phyloP scores from a whole-genome alignment of 1,140 invertebrate genomes.

The Harpegnathos saltator region DNA sequence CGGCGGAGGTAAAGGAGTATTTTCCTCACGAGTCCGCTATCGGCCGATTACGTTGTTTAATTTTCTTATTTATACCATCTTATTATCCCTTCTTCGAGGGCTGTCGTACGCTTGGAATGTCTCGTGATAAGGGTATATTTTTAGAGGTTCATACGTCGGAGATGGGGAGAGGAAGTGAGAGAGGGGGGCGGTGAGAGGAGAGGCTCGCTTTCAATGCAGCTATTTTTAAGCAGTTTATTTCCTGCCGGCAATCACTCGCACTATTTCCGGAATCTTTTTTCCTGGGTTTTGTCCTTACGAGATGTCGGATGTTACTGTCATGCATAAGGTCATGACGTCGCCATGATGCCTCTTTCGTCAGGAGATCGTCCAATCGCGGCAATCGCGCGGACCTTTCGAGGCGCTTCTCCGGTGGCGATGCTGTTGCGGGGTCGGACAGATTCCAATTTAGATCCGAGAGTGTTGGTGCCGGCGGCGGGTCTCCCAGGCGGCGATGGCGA shows the following conservation, averaged over 20 bases:
- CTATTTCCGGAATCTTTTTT: conserved; percentile 15
- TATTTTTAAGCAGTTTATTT: neutral
- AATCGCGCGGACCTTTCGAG: conserved; percentile 48
- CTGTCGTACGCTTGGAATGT: neutral
- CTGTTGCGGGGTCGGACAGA: conserved; percentile 54
- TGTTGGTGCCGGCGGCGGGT: conserved; percentile 52
- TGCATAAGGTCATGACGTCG: neutral
- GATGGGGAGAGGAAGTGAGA: no score
- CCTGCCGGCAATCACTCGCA: neutral
- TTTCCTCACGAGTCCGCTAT: no score
- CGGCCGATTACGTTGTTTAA: no score
- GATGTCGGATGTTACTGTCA: neutral
- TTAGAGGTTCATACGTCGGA: neutral
- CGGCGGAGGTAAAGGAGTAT: no score
- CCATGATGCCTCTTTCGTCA: conserved; percentile 18
- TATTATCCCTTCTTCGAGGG: no score
- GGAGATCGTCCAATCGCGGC: conserved; percentile 17
- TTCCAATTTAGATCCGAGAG: conserved; percentile 77
- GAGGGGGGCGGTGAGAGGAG: no score
- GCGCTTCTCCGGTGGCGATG: neutral
- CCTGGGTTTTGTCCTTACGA: neutral
- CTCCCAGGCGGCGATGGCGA: conserved; percentile 32
- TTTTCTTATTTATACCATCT: no score
- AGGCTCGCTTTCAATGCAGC: neutral
- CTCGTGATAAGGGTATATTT: neutral